phyloP scores from a whole-genome alignment of 2,797 vertebrate genomes.

The Balearica regulorum region DNA sequence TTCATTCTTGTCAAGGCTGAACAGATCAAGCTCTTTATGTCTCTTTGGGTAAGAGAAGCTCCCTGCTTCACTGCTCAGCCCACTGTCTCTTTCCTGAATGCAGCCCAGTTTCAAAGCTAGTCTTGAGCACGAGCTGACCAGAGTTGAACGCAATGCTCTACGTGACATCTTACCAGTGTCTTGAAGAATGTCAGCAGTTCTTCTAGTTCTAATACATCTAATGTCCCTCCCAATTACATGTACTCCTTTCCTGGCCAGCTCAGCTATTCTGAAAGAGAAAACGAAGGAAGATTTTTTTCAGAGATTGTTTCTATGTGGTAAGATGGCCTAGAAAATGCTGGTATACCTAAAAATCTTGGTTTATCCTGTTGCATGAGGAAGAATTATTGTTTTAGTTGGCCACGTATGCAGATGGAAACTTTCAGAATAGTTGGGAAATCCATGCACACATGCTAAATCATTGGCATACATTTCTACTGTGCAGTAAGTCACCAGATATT shows the following conservation, averaged over 20 bases:
- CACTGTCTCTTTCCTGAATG: neutral
- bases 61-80: neutral
- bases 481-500: neutral
- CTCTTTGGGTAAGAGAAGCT: neutral
- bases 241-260: neutral
- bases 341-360: neutral
- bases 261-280: neutral
- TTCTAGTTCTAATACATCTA: neutral
- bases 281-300: neutral
- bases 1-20: neutral
- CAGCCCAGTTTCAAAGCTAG: neutral
- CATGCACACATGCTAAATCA: neutral
- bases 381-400: neutral
- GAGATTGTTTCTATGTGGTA: neutral
- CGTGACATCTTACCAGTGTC: neutral
- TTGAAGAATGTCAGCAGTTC: neutral
- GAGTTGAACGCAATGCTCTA: neutral
- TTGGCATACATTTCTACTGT: neutral
- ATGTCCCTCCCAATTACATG: neutral
- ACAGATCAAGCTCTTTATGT: neutral
- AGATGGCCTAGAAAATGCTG: neutral
- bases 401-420: neutral
- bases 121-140: neutral
- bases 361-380: neutral
- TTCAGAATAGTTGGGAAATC: neutral